Evolutionary conservation across 92 coral and sea anemone genomes (phyloP).

Genomic region (Porites lobata): DNA sequence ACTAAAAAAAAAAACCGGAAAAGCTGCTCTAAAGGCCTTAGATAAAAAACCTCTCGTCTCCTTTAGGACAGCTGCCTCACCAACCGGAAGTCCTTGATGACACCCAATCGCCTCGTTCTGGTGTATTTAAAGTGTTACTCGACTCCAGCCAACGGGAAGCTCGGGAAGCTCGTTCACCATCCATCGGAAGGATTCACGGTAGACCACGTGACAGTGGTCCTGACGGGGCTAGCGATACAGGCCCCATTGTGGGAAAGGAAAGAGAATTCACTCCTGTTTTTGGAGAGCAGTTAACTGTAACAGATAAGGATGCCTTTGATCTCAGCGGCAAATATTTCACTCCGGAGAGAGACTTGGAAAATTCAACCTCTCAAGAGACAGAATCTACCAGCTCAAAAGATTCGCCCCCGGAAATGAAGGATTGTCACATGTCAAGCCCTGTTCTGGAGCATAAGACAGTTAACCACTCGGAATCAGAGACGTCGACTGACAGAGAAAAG

Average conservation of each 20-base stretch:
- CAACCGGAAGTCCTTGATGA: slow-evolving; percentile 16
- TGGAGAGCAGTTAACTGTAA: not conserved
- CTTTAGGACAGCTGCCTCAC: slow-evolving; percentile 61
- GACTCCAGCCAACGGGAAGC: slow-evolving; percentile 26
- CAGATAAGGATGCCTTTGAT: slow-evolving; percentile 6
- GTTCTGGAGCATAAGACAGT: not conserved
- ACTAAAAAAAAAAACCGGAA: not conserved
- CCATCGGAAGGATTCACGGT: slow-evolving; percentile 22
- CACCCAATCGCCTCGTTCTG: slow-evolving; percentile 24
- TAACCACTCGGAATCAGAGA: not conserved
- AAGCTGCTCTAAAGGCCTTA: no score
- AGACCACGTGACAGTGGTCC: slow-evolving; percentile 89
- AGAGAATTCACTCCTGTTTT: slow-evolving; percentile 42
- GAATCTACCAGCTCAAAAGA: not conserved
- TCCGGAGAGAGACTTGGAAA: slow-evolving; percentile 21
- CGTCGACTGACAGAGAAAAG: slow-evolving; percentile 22
- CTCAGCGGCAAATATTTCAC: not conserved
- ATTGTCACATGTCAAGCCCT: slow-evolving; percentile 3
- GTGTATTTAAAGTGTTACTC: slow-evolving; percentile 7
- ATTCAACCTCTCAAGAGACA: not conserved
- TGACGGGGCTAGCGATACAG: slow-evolving; percentile 88
- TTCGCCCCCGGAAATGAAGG: not conserved
- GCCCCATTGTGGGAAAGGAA: slow-evolving; percentile 52
- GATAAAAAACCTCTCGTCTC: not conserved
- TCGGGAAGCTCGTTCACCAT: slow-evolving; percentile 15